These are phyloP conservation scores for Nomada lathburiana DNA, from an alignment of 2,888 invertebrate species.

Conservation along the genomic window DNA sequence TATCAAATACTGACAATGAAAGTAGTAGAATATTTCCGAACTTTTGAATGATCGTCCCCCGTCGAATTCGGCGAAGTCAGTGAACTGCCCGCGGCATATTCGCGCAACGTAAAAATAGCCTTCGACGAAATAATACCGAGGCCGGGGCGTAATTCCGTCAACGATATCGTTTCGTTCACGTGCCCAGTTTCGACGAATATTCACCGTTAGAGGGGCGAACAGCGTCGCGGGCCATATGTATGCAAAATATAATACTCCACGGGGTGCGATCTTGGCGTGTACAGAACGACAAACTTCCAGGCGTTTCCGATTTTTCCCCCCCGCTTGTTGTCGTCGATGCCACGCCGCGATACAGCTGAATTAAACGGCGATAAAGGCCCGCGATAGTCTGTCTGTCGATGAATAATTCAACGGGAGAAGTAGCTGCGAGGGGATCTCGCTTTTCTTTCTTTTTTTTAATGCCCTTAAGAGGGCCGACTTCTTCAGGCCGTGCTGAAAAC, in stretches of 20 bases:
- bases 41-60: no score
- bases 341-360: slow-evolving; percentile 27
- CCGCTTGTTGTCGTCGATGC: slow-evolving; percentile 18
- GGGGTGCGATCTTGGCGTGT: slow-evolving; percentile 29
- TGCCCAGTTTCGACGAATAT: slow-evolving; percentile 21
- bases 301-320: slow-evolving; percentile 26
- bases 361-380: slow-evolving; percentile 40
- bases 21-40: no score
- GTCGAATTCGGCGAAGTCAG: no score
- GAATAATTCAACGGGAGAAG: slow-evolving; percentile 36
- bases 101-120: neutral
- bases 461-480: slow-evolving; percentile 2
- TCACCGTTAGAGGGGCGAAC: slow-evolving; percentile 20
- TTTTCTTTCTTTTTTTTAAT: slow-evolving; percentile 3
- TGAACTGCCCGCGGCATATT: neutral
- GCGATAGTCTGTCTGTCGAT: slow-evolving; percentile 18
- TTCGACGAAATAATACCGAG: slow-evolving; percentile 15
- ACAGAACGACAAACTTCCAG: slow-evolving; percentile 27
- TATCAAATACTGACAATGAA: no score
- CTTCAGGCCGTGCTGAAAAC: neutral
- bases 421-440: slow-evolving; percentile 11
- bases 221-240: slow-evolving; percentile 33
- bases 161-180: slow-evolving; percentile 5
- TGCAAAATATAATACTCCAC: slow-evolving; percentile 42
- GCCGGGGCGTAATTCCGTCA: neutral